Base-by-base conservation (phyloP, 2,113 vertebrate genomes). In the Etia nguti region DNA sequence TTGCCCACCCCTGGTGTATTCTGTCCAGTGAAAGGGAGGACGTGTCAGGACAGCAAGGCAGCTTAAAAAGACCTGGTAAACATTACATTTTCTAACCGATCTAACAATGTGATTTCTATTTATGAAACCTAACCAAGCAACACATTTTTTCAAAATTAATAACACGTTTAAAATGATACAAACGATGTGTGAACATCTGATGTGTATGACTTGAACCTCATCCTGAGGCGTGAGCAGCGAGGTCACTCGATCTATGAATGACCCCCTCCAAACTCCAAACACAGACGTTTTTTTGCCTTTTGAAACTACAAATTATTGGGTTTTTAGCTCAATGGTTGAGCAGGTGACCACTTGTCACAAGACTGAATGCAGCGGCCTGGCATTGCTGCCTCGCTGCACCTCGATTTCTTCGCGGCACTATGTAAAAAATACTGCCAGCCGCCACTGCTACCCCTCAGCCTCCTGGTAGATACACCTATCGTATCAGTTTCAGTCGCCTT, bases 231-330 rank as follows among this genome's bases (percentile, higher is more conserved):
- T 0, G n/a, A 2, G n/a, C 36, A 70, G 1, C 13, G 36, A 70
- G 5, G 0, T 70, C n/a, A 70, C 36, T 43, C 0, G 4, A 22
- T 70, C n/a, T 24, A 43, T 15, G 36, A 70, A 24, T 15, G n/a
- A 70, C 36, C 1, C 1, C 62, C 62, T 68, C n/a, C 2, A 1
- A 62, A 62, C 29, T 62, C 29, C 59, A 36, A 62, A 62, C 2
- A 6, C 59, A 62, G 59, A n/a, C 0, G 0, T 62, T 62, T 62
- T 62, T 36, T 62, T 36, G 16, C 59, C 29, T 22, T 41, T 38
- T 41, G 11, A 68, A 68, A 41, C 20, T 1, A 2, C n/a, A 70
- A 70, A 70, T 15, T 41, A 41, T 41, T 41, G 4, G 6, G 11
- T 8, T n/a, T 65, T 2, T 68, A 68, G 62, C 62, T 68, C 6